phyloP scores from a whole-genome alignment of 2,113 vertebrate genomes.

The Geococcyx californianus region DNA sequence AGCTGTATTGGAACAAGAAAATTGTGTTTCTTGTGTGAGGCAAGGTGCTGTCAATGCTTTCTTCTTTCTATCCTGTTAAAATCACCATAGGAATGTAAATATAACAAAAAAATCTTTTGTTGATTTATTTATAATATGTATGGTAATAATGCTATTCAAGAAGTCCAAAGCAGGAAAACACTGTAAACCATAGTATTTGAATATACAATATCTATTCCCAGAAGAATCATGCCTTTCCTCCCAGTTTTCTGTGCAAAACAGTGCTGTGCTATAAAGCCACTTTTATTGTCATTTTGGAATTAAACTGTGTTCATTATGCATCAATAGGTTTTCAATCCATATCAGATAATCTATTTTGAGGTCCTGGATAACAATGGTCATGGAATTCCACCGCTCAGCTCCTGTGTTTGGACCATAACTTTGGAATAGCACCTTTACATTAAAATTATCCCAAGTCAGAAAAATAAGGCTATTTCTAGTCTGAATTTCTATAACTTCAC shows the following conservation, averaged over 20 bases:
- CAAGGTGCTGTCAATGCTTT: neutral
- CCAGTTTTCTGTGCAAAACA: neutral
- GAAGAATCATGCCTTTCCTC: neutral
- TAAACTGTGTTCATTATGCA: neutral
- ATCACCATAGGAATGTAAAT: neutral
- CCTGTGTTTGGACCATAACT: neutral
- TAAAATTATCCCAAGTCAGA: neutral
- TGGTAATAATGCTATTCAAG: neutral
- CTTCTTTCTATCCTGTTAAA: neutral
- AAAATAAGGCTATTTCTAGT: neutral
- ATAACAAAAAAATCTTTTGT: neutral
- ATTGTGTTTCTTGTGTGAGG: neutral
- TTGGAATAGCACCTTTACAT: neutral
- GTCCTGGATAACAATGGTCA: neutral
- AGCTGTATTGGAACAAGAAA: neutral
- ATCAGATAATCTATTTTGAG: neutral
- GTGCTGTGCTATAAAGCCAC: neutral
- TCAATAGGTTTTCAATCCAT: neutral
- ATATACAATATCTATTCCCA: neutral
- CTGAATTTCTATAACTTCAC: neutral
- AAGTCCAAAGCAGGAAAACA: neutral
- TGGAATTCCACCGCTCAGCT: neutral
- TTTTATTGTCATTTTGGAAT: neutral
- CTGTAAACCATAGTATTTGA: neutral
- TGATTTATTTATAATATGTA: neutral